A percentile compares a stretch with the other conserved stretches of the same genome.
Conservation (phyloP, 1,140 invertebrate genomes). For the Luehdorfia chinensis region DNA sequence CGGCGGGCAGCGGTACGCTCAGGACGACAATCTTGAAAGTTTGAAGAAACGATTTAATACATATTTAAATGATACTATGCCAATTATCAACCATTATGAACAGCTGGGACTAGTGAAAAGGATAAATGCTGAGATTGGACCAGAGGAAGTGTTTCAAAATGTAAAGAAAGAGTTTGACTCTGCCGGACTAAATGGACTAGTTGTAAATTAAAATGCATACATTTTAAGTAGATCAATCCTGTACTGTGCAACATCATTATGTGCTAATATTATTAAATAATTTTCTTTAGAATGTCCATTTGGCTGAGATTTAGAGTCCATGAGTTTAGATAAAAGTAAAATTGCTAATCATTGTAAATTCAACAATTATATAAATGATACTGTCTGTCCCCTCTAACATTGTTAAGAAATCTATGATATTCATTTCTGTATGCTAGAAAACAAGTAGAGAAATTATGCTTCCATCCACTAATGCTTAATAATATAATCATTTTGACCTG, state of each 20-base stretch:
- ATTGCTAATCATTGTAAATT: constrained; percentile 5
- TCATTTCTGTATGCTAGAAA: too few relatives aligned
- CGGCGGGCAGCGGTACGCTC: constrained; percentile 92
- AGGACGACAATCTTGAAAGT: constrained; percentile 96
- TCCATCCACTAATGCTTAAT: too few relatives aligned
- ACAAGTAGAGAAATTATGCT: too few relatives aligned
- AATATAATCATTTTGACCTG: too few relatives aligned
- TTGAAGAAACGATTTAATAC: constrained; percentile 94
- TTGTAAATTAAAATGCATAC: constrained; percentile 36
- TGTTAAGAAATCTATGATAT: too few relatives aligned
- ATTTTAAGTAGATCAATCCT: constrained; percentile 30
- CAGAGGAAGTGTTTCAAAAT: constrained; percentile 84
- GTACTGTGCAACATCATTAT: constrained; percentile 16
- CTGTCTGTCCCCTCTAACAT: too few relatives aligned
- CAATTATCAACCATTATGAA: constrained; percentile 94
- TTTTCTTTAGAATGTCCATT: constrained; percentile 8
- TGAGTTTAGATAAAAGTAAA: constrained; percentile 12
- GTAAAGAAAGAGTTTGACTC: constrained; percentile 64
- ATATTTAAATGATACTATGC: constrained; percentile 93
- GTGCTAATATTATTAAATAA: constrained; percentile 21
- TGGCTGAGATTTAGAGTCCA: constrained; percentile 1
- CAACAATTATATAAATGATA: too few relatives aligned
- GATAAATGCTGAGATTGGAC: constrained; percentile 84
- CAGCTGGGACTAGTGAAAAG: constrained; percentile 84
- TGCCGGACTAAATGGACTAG: constrained; percentile 34